phyloP scores from a whole-genome alignment of 2,113 vertebrate genomes.

The Plectropomus leopardus region DNA sequence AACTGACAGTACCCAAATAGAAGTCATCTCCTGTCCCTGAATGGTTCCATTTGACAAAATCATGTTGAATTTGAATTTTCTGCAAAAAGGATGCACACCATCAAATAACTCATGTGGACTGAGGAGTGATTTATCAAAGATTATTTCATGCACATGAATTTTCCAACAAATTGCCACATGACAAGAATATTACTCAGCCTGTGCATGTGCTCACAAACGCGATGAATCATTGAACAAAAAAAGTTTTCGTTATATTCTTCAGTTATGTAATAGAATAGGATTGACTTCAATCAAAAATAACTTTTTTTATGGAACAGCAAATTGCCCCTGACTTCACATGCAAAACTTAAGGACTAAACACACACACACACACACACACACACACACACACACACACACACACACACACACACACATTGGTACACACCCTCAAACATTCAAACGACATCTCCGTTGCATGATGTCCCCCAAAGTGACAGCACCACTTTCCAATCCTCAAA shows the following conservation, averaged over 20 bases:
- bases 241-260: no score
- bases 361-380: background rate
- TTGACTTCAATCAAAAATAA: background rate
- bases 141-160: background rate
- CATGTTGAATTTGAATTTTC: no score
- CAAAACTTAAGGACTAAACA: background rate
- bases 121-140: background rate
- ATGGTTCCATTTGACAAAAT: no score
- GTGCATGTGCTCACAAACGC: background rate
- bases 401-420: background rate
- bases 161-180: background rate
- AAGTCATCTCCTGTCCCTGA: no score
- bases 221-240: no score
- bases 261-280: no score
- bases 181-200: background rate
- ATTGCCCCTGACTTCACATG: background rate
- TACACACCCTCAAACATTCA: background rate
- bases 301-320: background rate
- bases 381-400: background rate
- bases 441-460: constrained; percentile 8
- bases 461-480: constrained; percentile 13
- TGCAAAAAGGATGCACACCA: background rate
- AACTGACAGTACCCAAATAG: no score
- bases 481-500: constrained; percentile 20
- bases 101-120: background rate